Evolutionary conservation across 2,888 invertebrate species (phyloP).

Genomic region (Barypeithes pellucidus): DNA sequence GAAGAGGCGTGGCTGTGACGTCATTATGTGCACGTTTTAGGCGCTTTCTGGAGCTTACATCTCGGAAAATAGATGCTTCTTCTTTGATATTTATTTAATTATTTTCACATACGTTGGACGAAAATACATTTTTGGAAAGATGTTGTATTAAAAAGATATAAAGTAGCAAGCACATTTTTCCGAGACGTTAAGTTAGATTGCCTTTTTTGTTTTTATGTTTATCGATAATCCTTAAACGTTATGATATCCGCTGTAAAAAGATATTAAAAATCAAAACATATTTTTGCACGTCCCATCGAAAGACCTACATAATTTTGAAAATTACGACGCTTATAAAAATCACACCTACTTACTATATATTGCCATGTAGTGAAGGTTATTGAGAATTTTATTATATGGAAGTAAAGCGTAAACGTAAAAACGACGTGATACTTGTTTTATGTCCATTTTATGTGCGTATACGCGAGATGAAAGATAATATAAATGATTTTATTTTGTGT

Average conservation of each 20-base stretch:
- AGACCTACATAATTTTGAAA: background rate
- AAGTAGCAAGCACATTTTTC: too few species aligned
- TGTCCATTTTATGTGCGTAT: constrained; percentile 2
- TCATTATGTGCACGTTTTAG: too few species aligned
- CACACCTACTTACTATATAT: constrained; percentile 9
- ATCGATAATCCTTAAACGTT: too few species aligned
- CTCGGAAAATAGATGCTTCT: too few species aligned
- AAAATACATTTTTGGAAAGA: too few species aligned
- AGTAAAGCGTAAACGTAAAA: constrained; percentile 4
- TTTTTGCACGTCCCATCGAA: background rate
- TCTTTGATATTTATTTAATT: too few species aligned
- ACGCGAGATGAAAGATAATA: constrained; percentile 20
- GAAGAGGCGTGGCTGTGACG: too few species aligned
- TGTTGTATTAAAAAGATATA: too few species aligned
- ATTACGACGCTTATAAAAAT: background rate
- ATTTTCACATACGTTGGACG: too few species aligned
- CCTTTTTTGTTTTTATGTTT: too few species aligned
- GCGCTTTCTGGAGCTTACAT: too few species aligned
- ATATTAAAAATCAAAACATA: constrained; percentile 1
- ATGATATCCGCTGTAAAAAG: background rate
- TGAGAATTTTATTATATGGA: constrained; percentile 14
- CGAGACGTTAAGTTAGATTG: too few species aligned
- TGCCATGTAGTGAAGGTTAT: background rate
- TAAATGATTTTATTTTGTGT: constrained; percentile 4
- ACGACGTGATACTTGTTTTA: constrained; percentile 4